These are phyloP conservation scores for Lucifuga dentata DNA, from an alignment of 2,113 vertebrate species.

Conservation along the genomic window DNA sequence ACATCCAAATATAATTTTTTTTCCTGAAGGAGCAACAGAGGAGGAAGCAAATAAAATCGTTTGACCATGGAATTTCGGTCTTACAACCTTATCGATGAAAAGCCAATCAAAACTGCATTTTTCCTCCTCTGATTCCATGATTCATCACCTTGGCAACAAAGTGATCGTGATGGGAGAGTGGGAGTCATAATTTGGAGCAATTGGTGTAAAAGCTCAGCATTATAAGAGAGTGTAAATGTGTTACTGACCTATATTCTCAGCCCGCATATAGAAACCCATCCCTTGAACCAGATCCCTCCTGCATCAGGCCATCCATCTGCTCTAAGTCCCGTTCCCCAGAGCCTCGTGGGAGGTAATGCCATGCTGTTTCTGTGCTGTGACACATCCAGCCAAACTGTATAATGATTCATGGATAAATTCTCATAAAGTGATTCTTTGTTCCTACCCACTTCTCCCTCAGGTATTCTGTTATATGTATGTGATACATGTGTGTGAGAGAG, in stretches of 20 bases:
- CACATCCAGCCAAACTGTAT: slow-evolving; percentile 47
- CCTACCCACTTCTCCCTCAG: slow-evolving; percentile 30
- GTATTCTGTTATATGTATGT: slow-evolving; percentile 20
- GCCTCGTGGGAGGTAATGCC: slow-evolving; percentile 55
- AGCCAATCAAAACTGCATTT: slow-evolving; percentile 20
- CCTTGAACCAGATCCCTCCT: slow-evolving; percentile 67
- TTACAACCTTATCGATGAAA: not conserved
- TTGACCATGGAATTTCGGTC: not conserved
- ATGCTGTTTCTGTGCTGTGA: slow-evolving; percentile 47
- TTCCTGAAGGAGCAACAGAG: not conserved
- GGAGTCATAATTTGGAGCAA: slow-evolving; percentile 61
- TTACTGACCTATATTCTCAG: slow-evolving; percentile 74
- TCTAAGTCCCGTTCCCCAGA: slow-evolving; percentile 58
- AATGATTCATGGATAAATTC: slow-evolving; percentile 54
- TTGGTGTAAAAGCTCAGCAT: slow-evolving; percentile 55
- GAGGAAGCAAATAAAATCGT: not conserved
- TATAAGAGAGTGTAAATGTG: slow-evolving; percentile 72
- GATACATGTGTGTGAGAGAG: not conserved
- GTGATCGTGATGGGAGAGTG: slow-evolving; percentile 54
- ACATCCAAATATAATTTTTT: slow-evolving; percentile 11
- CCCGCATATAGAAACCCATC: slow-evolving; percentile 66
- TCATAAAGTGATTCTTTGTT: slow-evolving; percentile 51
- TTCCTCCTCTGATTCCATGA: slow-evolving; percentile 25
- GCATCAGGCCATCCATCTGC: slow-evolving; percentile 70
- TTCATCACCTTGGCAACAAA: slow-evolving; percentile 71